A percentile compares a stretch with the other conserved stretches of the same genome.
Evolutionary conservation across 2,888 invertebrate genomes (phyloP).

Genomic region (Dryococelus australis): DNA sequence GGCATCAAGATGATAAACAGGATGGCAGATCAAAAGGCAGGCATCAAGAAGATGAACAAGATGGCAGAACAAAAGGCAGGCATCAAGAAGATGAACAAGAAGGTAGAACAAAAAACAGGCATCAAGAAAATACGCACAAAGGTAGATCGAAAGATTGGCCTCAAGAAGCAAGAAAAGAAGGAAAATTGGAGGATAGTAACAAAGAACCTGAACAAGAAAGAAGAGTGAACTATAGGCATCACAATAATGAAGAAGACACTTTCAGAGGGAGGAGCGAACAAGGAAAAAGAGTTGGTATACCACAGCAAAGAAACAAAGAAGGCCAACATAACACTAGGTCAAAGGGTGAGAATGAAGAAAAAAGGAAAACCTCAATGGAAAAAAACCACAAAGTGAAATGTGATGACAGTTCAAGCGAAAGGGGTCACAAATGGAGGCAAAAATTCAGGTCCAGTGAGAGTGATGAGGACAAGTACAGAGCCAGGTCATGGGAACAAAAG

Average conservation of each 20-base stretch:
- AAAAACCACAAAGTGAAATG: not conserved
- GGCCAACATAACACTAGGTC: not conserved
- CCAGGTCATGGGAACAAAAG: not conserved
- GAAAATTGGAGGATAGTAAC: not conserved
- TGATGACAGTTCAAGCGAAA: not conserved
- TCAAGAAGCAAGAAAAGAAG: not conserved
- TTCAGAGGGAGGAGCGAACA: too few species aligned
- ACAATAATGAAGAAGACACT: too few species aligned
- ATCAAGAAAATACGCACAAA: not conserved
- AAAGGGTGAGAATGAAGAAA: not conserved
- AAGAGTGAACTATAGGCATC: too few species aligned
- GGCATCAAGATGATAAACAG: too few species aligned
- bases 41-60: too few species aligned
- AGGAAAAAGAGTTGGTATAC: too few species aligned
- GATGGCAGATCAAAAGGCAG: too few species aligned
- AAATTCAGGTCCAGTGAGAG: not conserved
- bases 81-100: not conserved
- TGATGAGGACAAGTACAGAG: not conserved
- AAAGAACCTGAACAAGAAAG: too few species aligned
- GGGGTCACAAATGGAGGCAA: not conserved
- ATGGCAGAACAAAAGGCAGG: too few species aligned
- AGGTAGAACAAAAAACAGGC: not conserved
- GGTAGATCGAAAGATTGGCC: not conserved
- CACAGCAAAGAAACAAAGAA: not conserved
- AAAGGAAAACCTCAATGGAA: not conserved